Evolutionary conservation across 2,113 vertebrate species (phyloP).

Genomic region (Otolemur garnettii): DNA sequence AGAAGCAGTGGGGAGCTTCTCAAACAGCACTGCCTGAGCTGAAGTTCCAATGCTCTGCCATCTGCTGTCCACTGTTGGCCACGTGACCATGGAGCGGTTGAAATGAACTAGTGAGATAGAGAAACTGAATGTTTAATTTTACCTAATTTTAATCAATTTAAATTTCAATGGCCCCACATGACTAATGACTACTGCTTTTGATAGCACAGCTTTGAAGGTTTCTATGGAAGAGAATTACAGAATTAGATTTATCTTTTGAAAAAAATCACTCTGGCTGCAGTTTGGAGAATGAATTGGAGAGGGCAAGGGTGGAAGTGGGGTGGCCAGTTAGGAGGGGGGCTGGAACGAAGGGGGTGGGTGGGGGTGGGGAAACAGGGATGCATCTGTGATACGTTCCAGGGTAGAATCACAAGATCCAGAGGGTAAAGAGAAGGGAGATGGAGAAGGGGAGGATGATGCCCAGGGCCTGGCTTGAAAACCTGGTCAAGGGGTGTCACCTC

Average conservation of each 20-base stretch:
- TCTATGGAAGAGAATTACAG: background rate
- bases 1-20: background rate
- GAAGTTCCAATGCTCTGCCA: background rate
- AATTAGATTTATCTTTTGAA: background rate
- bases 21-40: background rate
- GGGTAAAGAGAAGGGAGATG: background rate
- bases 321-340: background rate
- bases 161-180: background rate
- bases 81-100: background rate
- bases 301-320: background rate
- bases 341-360: background rate
- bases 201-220: background rate
- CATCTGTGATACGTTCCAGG: background rate
- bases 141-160: conserved; percentile 10
- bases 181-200: background rate
- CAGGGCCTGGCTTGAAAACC: background rate
- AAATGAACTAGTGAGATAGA: background rate
- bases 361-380: background rate
- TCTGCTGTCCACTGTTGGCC: background rate
- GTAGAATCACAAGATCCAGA: background rate
- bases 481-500: too few species aligned
- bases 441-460: background rate
- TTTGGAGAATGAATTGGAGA: background rate
- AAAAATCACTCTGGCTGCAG: background rate
- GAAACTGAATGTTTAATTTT: background rate